Base-by-base conservation (phyloP, 2,113 vertebrate genomes). In the Sapayoa aenigma region DNA sequence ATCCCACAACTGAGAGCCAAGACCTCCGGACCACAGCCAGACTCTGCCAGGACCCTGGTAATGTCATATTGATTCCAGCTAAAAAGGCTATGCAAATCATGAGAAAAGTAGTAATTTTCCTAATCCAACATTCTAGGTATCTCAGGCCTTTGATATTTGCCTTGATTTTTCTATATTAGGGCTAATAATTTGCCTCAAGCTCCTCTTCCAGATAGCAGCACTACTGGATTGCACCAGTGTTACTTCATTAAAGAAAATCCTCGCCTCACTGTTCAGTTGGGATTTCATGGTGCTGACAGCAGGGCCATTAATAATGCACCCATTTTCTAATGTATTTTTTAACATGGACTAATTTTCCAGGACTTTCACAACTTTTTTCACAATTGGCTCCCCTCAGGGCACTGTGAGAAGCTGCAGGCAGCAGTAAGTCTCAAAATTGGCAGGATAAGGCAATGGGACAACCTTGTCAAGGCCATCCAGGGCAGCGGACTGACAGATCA, bases 251-350 rank as follows among this genome's bases (percentile, higher is more conserved):
- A 84, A 84, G 60, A 30, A 66, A 83, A 90, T 18, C 37, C 49
- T 87, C 42, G 24, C 59, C 27, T 66, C 3, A 3, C 37, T 62
- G 14, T 44, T 91, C 74, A 47, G n/a, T 31, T 0, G 9, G 71
- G 74, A 56, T 86, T 90, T 86, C 44, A 16, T 27, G 39, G 81
- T 86, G 78, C 83, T 93, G 80, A 74, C 80, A 93, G 73, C 56
- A 78, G 37, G 44, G 20, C 41, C 67, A 41, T 82, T 84, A 84
- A 65, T 87, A 87, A 78, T 49, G 50, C 27, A 92, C 72, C 50
- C 55, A 23, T 71, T 92, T 92, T 76, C 46, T 89, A 52, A 81
- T 92, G 50, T 69, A 41, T 92, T 86, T 87, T 96, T 84, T 69
- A 91, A 62, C 6, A 3, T 7, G 39, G 82, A 76, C 55, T 69